Evolutionary conservation across 2,888 invertebrate genomes (phyloP).

Genomic region (Candidula unifasciata): DNA sequence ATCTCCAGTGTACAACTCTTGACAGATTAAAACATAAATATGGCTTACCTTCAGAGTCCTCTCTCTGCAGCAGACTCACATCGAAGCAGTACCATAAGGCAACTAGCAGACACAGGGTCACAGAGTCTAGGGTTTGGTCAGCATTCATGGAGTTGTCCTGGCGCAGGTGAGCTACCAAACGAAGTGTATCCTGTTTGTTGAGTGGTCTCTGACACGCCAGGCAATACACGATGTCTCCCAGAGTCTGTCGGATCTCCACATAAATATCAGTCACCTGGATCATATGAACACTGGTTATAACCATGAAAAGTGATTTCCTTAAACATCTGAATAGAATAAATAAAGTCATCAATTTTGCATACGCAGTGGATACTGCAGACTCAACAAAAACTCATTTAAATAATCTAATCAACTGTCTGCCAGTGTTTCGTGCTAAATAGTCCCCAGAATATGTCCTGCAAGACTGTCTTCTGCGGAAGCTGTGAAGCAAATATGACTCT

Average conservation of each 20-base stretch:
- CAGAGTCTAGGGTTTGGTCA: conserved; percentile 87
- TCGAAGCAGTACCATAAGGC: conserved; percentile 90
- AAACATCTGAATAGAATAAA: no score
- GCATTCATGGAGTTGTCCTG: conserved; percentile 72
- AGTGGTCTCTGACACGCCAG: conserved; percentile 88
- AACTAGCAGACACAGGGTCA: conserved; percentile 88
- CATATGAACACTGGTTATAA: no score
- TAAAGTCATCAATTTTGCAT: no score
- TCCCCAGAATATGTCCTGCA: no score
- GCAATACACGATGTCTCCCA: conserved; percentile 87
- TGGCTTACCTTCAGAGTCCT: conserved; percentile 75
- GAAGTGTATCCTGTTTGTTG: conserved; percentile 84
- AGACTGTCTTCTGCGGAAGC: no score
- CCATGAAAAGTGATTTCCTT: no score
- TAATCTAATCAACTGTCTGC: no score
- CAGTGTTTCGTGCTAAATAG: no score
- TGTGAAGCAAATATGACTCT: no score
- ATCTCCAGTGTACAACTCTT: background rate
- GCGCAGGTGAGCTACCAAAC: conserved; percentile 71
- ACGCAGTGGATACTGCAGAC: no score
- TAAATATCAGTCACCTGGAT: conserved; percentile 83
- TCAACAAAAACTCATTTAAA: no score
- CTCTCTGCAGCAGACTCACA: conserved; percentile 83
- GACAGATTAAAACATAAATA: no score
- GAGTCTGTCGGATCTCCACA: conserved; percentile 84